Percentiles rank a stretch among this genome's conserved stretches.
phyloP scores from a whole-genome alignment of 2,888 invertebrate genomes.

The Athripsodes cinereus region DNA sequence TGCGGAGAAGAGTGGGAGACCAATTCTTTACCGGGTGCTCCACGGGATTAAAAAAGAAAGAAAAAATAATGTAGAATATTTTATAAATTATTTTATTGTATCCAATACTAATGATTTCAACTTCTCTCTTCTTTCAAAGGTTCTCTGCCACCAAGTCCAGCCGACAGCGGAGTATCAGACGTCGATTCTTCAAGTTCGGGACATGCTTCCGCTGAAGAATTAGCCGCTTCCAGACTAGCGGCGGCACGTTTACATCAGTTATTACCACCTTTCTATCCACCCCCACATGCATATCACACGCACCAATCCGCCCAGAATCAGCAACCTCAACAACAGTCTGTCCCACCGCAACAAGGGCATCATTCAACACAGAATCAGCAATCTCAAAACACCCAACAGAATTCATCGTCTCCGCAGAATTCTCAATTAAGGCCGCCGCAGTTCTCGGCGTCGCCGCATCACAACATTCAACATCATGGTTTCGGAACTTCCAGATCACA shows the following conservation, averaged over 20 bases:
- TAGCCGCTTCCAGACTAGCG: constrained; percentile 82
- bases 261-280: constrained; percentile 38
- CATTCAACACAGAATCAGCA: constrained; percentile 4
- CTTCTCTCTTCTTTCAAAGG: constrained; percentile 49
- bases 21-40: too few species aligned
- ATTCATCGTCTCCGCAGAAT: neutral
- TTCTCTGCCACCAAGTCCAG: constrained; percentile 94
- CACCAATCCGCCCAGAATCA: constrained; percentile 35
- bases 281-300: constrained; percentile 35
- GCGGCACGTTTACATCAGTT: constrained; percentile 56
- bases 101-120: too few species aligned
- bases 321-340: constrained; percentile 3
- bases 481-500: constrained; percentile 10
- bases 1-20: too few species aligned
- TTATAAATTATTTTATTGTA: too few species aligned
- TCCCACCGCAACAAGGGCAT: constrained; percentile 2
- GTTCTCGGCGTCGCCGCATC: constrained; percentile 8
- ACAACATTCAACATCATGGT: constrained; percentile 12
- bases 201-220: constrained; percentile 68
- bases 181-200: constrained; percentile 90
- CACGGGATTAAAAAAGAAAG: too few species aligned
- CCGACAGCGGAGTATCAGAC: constrained; percentile 95
- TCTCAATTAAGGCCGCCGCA: constrained; percentile 4
- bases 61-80: too few species aligned
- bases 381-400: constrained; percentile 9